Evolutionary conservation across 2,888 invertebrate species (phyloP).

Genomic region (Microplitis manilae): DNA sequence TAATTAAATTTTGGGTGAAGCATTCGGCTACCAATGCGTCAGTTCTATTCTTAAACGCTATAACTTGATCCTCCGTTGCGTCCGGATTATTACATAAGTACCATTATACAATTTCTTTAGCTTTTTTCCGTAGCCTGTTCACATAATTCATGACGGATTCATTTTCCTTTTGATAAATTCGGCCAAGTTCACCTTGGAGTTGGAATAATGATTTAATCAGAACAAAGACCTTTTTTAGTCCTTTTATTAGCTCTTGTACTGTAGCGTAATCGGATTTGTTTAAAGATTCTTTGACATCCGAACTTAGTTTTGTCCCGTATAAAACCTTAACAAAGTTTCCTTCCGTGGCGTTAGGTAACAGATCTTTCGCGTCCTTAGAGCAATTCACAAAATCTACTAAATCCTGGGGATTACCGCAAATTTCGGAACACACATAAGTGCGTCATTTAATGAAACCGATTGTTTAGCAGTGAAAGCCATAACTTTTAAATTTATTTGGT

Average conservation of each 20-base stretch:
- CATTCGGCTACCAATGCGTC: constrained; percentile 21
- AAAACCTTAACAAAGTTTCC: constrained; percentile 24
- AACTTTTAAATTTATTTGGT: too few species aligned
- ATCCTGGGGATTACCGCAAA: constrained; percentile 19
- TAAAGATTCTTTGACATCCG: constrained; percentile 21
- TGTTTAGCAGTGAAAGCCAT: constrained; percentile 15
- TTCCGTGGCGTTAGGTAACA: constrained; percentile 22
- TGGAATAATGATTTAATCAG: constrained; percentile 23
- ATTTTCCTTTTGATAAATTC: constrained; percentile 19
- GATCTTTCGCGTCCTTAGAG: constrained; percentile 28
- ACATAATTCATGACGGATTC: constrained; percentile 20
- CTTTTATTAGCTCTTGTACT: constrained; percentile 15
- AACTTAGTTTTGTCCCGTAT: constrained; percentile 4
- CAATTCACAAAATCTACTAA: constrained; percentile 24
- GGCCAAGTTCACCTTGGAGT: constrained; percentile 25
- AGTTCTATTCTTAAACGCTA: constrained; percentile 4
- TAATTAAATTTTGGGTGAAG: constrained; percentile 22
- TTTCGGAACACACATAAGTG: not conserved
- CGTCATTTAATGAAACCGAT: constrained; percentile 21
- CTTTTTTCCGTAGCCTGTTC: constrained; percentile 24
- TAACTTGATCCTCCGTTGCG: not conserved
- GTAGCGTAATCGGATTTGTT: not conserved
- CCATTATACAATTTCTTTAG: constrained; percentile 7
- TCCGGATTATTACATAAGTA: constrained; percentile 2
- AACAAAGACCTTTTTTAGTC: constrained; percentile 13